Conservation (phyloP, 1,140 invertebrate genomes). For the Nomia melanderi region DNA sequence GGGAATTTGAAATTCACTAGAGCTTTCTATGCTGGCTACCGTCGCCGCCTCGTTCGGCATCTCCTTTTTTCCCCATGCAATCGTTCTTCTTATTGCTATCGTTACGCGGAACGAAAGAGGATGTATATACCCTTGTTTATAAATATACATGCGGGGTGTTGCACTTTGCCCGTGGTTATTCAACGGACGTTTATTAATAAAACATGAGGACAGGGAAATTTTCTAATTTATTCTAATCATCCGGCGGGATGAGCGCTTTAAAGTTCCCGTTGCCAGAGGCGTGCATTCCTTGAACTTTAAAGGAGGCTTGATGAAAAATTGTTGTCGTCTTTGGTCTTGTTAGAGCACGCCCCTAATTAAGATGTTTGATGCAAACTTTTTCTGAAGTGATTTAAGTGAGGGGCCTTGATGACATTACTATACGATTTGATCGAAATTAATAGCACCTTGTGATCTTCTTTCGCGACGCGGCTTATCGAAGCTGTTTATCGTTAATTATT, state of each 20-base stretch:
- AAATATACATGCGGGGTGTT: slow-evolving; percentile 14
- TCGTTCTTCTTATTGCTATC: neutral
- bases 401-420: neutral
- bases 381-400: neutral
- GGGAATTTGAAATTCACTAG: slow-evolving; percentile 4
- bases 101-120: slow-evolving; percentile 1
- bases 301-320: neutral
- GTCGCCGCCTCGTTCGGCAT: neutral
- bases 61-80: neutral
- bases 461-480: too few relatives aligned
- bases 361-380: neutral
- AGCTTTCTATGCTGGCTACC: neutral
- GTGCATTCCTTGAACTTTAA: neutral
- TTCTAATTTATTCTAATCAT: slow-evolving; percentile 25
- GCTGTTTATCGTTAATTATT: too few relatives aligned
- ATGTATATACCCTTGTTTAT: neutral
- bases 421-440: neutral
- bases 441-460: too few relatives aligned
- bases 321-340: neutral
- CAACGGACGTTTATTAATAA: slow-evolving; percentile 24
- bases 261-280: neutral
- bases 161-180: neutral
- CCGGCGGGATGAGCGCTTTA: neutral
- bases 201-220: neutral
- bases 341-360: neutral